phyloP scores from a whole-genome alignment of 2,797 vertebrate genomes.

The Allobates femoralis region DNA sequence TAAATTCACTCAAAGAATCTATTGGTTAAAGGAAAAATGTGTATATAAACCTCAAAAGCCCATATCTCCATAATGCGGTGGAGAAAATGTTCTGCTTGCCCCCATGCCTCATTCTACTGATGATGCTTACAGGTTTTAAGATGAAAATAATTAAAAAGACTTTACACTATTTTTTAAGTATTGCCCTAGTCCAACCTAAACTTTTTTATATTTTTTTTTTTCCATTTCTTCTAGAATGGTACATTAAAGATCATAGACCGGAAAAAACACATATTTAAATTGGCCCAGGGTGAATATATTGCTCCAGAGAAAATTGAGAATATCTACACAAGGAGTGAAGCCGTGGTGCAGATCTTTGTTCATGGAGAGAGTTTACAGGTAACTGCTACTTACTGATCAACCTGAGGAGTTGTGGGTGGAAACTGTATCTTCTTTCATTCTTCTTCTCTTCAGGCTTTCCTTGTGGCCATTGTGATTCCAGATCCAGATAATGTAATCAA shows the following conservation, averaged over 20 bases:
- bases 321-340: slow-evolving; percentile 85
- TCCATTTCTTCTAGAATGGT: slow-evolving; percentile 85
- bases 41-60: too few species aligned
- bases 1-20: too few species aligned
- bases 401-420: not conserved
- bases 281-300: slow-evolving; percentile 98
- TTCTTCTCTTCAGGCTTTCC: slow-evolving; percentile 80
- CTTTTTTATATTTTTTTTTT: not conserved
- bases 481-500: slow-evolving; percentile 83
- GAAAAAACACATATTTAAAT: slow-evolving; percentile 98
- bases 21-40: too few species aligned
- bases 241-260: slow-evolving; percentile 93
- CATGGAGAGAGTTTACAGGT: slow-evolving; percentile 97
- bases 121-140: too few species aligned
- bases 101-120: too few species aligned
- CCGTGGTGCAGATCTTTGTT: slow-evolving; percentile 90
- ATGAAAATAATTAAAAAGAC: too few species aligned
- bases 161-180: too few species aligned
- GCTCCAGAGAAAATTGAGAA: slow-evolving; percentile 98
- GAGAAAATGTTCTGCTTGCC: too few species aligned
- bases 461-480: slow-evolving; percentile 90
- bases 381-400: not conserved
- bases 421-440: slow-evolving; percentile 34
- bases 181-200: not conserved
- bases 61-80: too few species aligned